phyloP scores from a whole-genome alignment of 2,888 invertebrate genomes.

The Nephrotoma appendiculata region DNA sequence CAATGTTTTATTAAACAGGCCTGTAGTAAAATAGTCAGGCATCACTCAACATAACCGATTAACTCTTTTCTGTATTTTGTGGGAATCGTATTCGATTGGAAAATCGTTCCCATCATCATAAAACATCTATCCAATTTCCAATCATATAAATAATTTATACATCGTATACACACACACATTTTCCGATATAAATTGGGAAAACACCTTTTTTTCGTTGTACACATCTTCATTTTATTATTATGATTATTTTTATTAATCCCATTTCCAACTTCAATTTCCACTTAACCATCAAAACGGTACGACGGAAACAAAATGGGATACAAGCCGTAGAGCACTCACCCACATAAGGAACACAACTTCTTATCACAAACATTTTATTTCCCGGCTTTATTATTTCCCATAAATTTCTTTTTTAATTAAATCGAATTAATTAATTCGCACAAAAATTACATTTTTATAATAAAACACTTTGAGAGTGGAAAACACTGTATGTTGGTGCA shows the following conservation, averaged over 20 bases:
- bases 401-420: neutral
- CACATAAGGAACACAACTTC: constrained; percentile 15
- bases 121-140: neutral
- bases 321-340: constrained; percentile 11
- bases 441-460: neutral
- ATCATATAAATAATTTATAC: neutral
- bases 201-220: neutral
- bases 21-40: neutral
- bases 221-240: neutral
- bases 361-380: constrained; percentile 15
- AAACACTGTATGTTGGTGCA: neutral
- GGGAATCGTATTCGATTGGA: neutral
- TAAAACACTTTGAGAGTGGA: neutral
- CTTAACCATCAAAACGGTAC: neutral
- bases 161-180: neutral
- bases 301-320: neutral
- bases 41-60: neutral
- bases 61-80: neutral
- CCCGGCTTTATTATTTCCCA: neutral
- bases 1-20: too few relatives aligned
- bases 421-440: neutral
- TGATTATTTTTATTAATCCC: neutral
- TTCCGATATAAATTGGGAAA: neutral
- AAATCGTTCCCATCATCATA: neutral
- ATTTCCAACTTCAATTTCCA: neutral